Base-by-base conservation (phyloP, 2,113 vertebrate species). In the Penelope pileata region DNA sequence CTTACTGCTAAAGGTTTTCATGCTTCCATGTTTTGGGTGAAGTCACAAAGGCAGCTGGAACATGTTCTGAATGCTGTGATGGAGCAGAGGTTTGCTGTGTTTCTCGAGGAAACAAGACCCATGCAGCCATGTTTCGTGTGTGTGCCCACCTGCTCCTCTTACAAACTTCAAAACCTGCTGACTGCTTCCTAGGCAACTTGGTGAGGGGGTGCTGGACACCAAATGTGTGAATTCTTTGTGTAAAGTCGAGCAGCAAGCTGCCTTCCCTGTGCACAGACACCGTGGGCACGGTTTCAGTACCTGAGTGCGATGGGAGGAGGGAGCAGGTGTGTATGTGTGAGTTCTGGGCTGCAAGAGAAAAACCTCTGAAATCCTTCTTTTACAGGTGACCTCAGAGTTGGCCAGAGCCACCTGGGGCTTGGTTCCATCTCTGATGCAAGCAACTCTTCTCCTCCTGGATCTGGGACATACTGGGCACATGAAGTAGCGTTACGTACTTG, bases 391-490 rank as follows among this genome's bases (percentile, higher is more conserved):
- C 76, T 91, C 91, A 84, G 64, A 34, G 4, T 69, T 92, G 90
- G 81, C 77, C 51, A 40, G 69, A 26, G 18, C 18, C 0, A 0
- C 6, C 2, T 0, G 0, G 27, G 64, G 53, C 64, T 88, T 58
- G 30, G 58, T 58, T 91, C 58, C 87, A 92, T 60, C 51, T 63
- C 60, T 91, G 84, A 45, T 43, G 29, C 14, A 45, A 89, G 73
- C 21, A 19, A 67, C 67, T 43, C 24, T 27, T 51, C 60, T 87
- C 4, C 0, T 67, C 40, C 62, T 16, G 19, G 60, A 47, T 1
- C 0, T 11, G 26, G 13, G 48, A 43, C 42, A 1, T 8, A 2
- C 36, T 9, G 56, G 63, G 50, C 63, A 64, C 8, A 1, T 11
- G 69, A 45, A 62, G 64, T 1, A 63, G 60, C 47, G 24, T 23